These are phyloP conservation scores for Trissonchulus sp. DNA, from an alignment of 2,888 invertebrate genomes.

Conservation along the genomic window DNA sequence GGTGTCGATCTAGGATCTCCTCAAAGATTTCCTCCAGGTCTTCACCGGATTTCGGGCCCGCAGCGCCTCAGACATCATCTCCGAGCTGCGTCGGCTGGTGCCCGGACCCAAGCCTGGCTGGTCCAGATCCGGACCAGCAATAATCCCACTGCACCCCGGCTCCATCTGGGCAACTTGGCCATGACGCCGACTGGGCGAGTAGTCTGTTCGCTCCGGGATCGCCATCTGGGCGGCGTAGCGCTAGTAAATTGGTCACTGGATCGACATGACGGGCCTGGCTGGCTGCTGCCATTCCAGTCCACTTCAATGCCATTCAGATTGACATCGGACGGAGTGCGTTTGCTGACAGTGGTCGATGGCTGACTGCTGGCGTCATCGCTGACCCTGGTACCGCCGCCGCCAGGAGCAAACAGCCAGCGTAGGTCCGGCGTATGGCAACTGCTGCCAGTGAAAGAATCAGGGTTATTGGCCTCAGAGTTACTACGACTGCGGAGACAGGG, in stretches of 20 bases:
- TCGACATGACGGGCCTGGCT: neutral
- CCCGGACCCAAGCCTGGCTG: too few species aligned
- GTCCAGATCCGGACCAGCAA: too few species aligned
- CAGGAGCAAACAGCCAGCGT: constrained; percentile 9
- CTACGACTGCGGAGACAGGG: too few species aligned
- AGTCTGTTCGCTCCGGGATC: neutral
- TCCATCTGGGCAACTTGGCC: too few species aligned
- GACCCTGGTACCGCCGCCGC: neutral
- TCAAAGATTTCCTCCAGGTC: constrained; percentile 42
- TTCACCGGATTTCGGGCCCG: neutral
- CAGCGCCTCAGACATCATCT: neutral
- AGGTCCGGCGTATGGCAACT: constrained; percentile 10
- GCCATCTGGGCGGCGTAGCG: neutral
- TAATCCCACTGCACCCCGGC: too few species aligned
- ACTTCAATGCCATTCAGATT: neutral
- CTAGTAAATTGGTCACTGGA: too few species aligned
- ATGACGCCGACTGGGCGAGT: neutral
- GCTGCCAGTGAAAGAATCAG: neutral
- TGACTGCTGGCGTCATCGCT: neutral
- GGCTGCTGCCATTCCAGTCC: neutral
- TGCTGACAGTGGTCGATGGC: neutral
- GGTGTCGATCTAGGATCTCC: constrained; percentile 49
- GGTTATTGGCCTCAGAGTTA: neutral
- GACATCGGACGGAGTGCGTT: neutral
- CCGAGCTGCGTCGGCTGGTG: neutral